Evolutionary conservation across 2,113 vertebrate species (phyloP), one percentile per base, ranked within the genome.

Genomic region (Nibea albiflora): DNA sequence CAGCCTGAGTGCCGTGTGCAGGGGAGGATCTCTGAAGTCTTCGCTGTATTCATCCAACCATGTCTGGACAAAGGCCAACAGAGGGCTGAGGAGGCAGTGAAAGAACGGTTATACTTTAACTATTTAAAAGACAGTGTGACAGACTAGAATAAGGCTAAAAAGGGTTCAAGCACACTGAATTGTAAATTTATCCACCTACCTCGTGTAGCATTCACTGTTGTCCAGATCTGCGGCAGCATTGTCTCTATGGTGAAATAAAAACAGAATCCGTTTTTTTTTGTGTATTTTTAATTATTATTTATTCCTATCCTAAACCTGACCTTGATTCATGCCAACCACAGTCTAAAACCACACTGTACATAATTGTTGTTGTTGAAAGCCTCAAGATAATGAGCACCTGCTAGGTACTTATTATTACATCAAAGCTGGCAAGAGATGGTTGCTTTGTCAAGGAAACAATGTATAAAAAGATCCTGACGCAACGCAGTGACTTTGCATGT

Each of bases 21-120:
- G 77, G 6, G 97, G 96, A 10, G 95, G 91, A 17, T 97, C 95
- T 71, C 95, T 85, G 84, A 98, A 95, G 89, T 97, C 97, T 68
- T 95, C 95, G 7, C 94, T 94, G 87, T 95, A 96, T 72, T 96
- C 95, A 12, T 93, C 95, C 57, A 98, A 85, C 97, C 97, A 98
- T 46, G 85, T 94, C 73, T 97, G 95, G 58, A 95, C 74, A 6
- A 95, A 84, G 65, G 85, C 68, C 85, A 92, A 57, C 88, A 97
- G 89, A 28, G 94, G 80, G 0, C 95, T 96, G 66, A 80, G 62
- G 58, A 42, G 52, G 11, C 26, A 71, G 57, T 1, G 22, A 35
- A 35, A 60, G 17, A 54, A 22, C n/a, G 0, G 42, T 81, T 42
- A 86, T 16, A 35, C 26, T 46, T 70, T 68, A 81, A 85, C 58